Percentiles rank a stretch among this genome's conserved stretches.
Evolutionary conservation across 2,113 vertebrate species (phyloP).

Genomic region (Calyptomena viridis): DNA sequence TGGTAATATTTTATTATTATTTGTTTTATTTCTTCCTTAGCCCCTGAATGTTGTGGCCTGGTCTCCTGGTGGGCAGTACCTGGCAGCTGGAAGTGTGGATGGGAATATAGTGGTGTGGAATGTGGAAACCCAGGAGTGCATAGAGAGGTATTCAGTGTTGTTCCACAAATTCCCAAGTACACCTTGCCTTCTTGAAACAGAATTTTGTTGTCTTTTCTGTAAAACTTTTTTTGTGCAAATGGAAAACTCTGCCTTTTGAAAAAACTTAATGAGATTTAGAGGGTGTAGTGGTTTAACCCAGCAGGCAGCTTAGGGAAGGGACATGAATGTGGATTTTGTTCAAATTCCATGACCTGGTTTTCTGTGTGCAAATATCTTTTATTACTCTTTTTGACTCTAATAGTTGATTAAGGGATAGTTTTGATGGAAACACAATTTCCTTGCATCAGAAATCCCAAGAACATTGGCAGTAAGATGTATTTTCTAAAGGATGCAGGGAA

Average conservation of each 20-base stretch:
- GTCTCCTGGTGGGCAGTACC: conserved; percentile 88
- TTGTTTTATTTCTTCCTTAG: conserved; percentile 62
- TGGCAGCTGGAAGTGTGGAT: conserved; percentile 86
- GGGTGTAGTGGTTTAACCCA: not conserved
- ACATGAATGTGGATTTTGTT: not conserved
- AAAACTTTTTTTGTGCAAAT: not conserved
- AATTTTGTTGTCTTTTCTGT: not conserved
- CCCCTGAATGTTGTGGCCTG: conserved; percentile 87
- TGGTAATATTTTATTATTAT: not conserved
- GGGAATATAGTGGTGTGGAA: conserved; percentile 88
- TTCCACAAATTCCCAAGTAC: not conserved
- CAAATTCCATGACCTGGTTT: not conserved
- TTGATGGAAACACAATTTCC: not conserved
- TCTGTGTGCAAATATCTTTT: not conserved
- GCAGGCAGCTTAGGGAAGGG: not conserved
- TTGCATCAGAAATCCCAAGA: not conserved
- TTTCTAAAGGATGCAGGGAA: not conserved
- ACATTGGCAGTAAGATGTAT: not conserved
- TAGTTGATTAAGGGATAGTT: not conserved
- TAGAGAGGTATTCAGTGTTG: conserved; percentile 83
- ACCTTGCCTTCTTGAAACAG: not conserved
- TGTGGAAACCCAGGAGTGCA: conserved; percentile 78
- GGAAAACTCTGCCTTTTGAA: not conserved
- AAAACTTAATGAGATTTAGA: not conserved
- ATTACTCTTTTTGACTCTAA: not conserved